Conservation (phyloP, 2,888 invertebrate species). For the Autographa gamma region DNA sequence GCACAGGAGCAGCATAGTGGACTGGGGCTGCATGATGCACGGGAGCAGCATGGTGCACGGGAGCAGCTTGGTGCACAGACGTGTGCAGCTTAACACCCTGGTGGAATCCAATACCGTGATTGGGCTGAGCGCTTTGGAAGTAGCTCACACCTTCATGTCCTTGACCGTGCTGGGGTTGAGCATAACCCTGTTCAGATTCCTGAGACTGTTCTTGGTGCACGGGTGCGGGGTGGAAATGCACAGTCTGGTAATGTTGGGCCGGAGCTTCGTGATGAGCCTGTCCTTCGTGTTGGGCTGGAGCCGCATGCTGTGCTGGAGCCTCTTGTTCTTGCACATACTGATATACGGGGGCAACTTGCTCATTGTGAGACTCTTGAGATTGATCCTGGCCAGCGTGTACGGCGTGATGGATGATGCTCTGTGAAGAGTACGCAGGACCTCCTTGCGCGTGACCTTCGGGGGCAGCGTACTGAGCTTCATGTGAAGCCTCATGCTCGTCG, state of each 20-base stretch:
- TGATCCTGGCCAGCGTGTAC: conserved; percentile 67
- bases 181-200: conserved; percentile 18
- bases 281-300: conserved; percentile 40
- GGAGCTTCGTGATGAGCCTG: conserved; percentile 46
- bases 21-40: conserved; percentile 2
- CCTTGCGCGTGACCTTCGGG: conserved; percentile 60
- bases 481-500: conserved; percentile 61
- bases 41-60: conserved; percentile 14
- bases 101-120: conserved; percentile 37
- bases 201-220: conserved; percentile 62
- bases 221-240: conserved; percentile 56
- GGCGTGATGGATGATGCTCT: conserved; percentile 72
- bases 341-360: conserved; percentile 72
- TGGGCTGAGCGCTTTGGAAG: conserved; percentile 37
- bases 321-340: conserved; percentile 69
- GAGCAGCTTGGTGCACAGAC: conserved; percentile 16
- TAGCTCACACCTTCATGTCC: conserved; percentile 48
- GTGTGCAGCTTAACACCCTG: conserved; percentile 40
- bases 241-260: conserved; percentile 54
- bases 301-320: conserved; percentile 49
- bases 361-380: conserved; percentile 67
- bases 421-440: conserved; percentile 70
- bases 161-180: conserved; percentile 47
- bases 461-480: conserved; percentile 43
- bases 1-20: conserved; percentile 2